Conservation (phyloP, 2,888 invertebrate genomes). For the Polydrusus pterygomalis region DNA sequence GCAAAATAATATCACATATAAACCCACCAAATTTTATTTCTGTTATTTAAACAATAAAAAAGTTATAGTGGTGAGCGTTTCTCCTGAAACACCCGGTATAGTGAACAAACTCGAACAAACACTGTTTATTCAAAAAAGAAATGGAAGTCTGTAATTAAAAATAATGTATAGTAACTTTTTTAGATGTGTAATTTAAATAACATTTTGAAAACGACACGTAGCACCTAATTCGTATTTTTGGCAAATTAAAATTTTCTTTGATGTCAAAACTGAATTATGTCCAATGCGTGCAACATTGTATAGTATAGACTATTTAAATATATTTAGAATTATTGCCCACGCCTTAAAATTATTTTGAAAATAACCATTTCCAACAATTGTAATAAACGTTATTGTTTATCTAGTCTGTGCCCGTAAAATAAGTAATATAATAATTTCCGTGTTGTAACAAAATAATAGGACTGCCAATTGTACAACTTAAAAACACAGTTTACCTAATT, state of each 20-base stretch:
- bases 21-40: too few relatives aligned
- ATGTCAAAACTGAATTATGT: conserved; percentile 10
- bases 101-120: too few relatives aligned
- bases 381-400: conserved; percentile 32
- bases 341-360: not conserved
- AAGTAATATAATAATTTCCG: not conserved
- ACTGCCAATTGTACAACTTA: not conserved
- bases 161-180: too few relatives aligned
- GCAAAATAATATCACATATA: too few relatives aligned
- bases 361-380: not conserved
- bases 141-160: too few relatives aligned
- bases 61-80: too few relatives aligned
- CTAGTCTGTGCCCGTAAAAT: not conserved
- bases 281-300: not conserved
- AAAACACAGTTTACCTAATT: not conserved
- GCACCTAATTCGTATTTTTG: not conserved
- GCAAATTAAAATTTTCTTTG: conserved; percentile 4
- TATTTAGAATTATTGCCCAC: not conserved
- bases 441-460: not conserved
- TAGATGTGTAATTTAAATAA: not conserved
- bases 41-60: too few relatives aligned
- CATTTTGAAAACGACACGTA: not conserved
- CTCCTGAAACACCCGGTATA: too few relatives aligned
- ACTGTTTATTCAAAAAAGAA: too few relatives aligned
- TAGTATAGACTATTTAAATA: not conserved